Evolutionary conservation across 2,113 vertebrate species (phyloP).

Genomic region (Oreochromis niloticus): DNA sequence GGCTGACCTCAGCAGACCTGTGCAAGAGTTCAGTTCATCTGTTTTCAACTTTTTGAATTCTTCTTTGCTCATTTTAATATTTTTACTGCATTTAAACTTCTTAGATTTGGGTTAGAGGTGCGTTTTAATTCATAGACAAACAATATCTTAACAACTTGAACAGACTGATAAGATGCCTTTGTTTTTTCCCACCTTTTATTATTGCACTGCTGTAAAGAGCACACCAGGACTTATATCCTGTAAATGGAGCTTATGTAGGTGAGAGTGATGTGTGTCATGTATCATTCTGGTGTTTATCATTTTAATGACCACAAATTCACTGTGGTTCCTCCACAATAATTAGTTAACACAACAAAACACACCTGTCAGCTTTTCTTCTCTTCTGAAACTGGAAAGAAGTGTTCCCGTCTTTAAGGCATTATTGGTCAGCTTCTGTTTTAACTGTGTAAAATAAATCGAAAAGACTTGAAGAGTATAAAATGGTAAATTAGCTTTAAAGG

Average conservation of each 20-base stretch:
- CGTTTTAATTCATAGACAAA: not conserved
- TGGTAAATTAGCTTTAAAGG: not conserved
- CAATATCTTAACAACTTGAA: not conserved
- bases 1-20: not conserved
- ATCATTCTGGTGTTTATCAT: not conserved
- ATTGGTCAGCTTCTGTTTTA: not conserved
- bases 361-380: not conserved
- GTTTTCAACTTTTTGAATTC: not conserved
- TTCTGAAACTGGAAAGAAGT: not conserved
- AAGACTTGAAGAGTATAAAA: not conserved
- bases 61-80: not conserved
- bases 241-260: not conserved
- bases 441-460: not conserved
- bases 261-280: not conserved
- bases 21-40: not conserved
- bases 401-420: not conserved
- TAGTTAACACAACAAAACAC: not conserved
- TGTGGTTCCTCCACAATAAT: not conserved
- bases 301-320: not conserved
- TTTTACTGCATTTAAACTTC: not conserved
- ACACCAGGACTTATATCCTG: not conserved
- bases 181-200: not conserved
- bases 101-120: not conserved
- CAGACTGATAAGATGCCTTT: not conserved
- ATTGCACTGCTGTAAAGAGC: not conserved